phyloP scores from a whole-genome alignment of 2,888 invertebrate species.

The Cosmorhoe ocellata region DNA sequence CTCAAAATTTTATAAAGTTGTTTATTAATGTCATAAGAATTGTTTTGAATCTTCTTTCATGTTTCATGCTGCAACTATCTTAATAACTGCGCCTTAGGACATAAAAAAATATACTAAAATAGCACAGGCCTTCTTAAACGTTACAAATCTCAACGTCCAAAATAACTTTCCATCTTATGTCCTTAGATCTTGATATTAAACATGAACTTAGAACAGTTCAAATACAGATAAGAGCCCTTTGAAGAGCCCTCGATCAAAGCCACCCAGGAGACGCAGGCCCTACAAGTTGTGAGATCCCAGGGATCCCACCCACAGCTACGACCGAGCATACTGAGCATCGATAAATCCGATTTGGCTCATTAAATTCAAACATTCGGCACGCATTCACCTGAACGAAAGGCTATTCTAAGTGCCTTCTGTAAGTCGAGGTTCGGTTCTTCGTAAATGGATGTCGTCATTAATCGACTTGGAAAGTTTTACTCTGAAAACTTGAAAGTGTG shows the following conservation, averaged over 20 bases:
- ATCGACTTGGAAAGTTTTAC: neutral
- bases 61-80: too few species aligned
- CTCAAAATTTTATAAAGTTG: too few species aligned
- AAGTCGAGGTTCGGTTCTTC: slow-evolving; percentile 10
- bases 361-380: slow-evolving; percentile 46
- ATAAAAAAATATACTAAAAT: too few species aligned
- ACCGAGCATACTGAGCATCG: slow-evolving; percentile 19
- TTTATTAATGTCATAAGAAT: too few species aligned
- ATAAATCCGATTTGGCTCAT: slow-evolving; percentile 47
- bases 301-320: slow-evolving; percentile 31
- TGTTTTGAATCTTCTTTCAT: too few species aligned
- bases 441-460: neutral
- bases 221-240: slow-evolving; percentile 24
- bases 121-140: too few species aligned
- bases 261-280: slow-evolving; percentile 26
- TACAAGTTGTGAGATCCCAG: slow-evolving; percentile 16
- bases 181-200: slow-evolving; percentile 21
- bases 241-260: slow-evolving; percentile 22
- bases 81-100: too few species aligned
- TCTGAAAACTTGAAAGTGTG: too few species aligned
- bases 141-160: too few species aligned
- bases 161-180: neutral
- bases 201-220: slow-evolving; percentile 20
- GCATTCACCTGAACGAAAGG: slow-evolving; percentile 39
- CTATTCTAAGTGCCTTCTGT: slow-evolving; percentile 24